Evolutionary conservation across 2,113 vertebrate species (phyloP), one percentile per base, ranked within the genome.

Genomic region (Alosa alosa): DNA sequence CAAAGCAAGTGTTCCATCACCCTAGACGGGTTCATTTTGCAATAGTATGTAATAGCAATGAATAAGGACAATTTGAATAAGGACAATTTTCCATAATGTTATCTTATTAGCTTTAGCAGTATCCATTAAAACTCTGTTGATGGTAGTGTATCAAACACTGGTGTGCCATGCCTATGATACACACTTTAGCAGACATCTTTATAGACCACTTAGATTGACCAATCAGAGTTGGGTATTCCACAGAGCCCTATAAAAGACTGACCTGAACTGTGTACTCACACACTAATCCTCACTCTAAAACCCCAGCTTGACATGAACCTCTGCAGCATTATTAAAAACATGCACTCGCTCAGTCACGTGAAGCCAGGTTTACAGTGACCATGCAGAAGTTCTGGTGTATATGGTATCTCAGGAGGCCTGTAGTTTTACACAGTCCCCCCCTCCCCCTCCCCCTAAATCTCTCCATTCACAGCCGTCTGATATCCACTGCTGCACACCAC

Each of bases 401-500:
- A 78, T 17, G 25, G 72, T 39, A 13, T 78, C 72, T 15, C 72
- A 15, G 10, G 72, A 78, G 72, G 13, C 10, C 72, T 17, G 31
- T 78, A 78, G 72, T 78, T 78, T 78, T 39, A 78, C 72, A 78
- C 36, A 41, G 72, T 78, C 72, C 31, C 39, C 72, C 72, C 72
- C 25, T 25, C 9, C 64, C n/a, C n/a, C 25, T 52, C 82, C 50
- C 31, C 55, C 8, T 17, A 60, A 11, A 18, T 1, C 60, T 1
- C n/a, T 36, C 25, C 64, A 72, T 78, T 36, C 72, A 78, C 72
- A 78, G 72, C 13, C 72, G 15, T 39, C 36, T 78, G 31, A 78
- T 39, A 36, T 78, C 72, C 72, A 78, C 72, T 39, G 11, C 72
- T 78, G n/a, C 64, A 25, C 64, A 36, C 64, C 64, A 68, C 25